Base-by-base conservation (phyloP, 2,888 invertebrate species). In the Polyommatus icarus region DNA sequence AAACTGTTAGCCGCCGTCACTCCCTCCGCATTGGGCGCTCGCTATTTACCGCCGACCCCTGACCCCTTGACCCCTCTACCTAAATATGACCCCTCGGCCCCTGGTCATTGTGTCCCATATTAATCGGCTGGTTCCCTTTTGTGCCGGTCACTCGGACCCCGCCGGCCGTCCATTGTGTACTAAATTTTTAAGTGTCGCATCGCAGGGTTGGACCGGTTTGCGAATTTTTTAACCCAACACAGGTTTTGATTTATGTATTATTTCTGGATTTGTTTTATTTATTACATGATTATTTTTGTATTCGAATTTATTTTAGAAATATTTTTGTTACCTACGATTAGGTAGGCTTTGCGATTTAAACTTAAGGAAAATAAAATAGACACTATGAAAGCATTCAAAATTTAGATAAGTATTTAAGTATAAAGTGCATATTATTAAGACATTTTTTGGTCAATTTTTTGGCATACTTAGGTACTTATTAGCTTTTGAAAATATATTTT, bases 21-120 rank as follows among this genome's bases (percentile, higher is more conserved):
- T 92, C 93, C 93, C 92, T 86, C 83, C 78, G 80, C 81, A 83
- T 85, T 82, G 82, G 81, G 83, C 84, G 82, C 87, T 86, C 85
- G 84, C 90, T 92, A 93, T 93, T 93, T 92, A 93, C 92, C 89
- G 85, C 85, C 87, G 87, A 90, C 92, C 90, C 89, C 85, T 87
- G 92, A 91, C 92, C 92, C 93, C 91, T 86, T 93, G 87, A 93
- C 91, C 93, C 89, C 79, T 89, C 87, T 92, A 90, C 93, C 93
- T 91, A 94, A 94, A 93, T 93, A 92, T 94, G 92, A 94, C 93
- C 93, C 89, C 83, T 88, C 85, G 87, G 89, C 87, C 89, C 86
- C 84, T 84, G 88, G 88, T 86, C 89, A 91, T 94, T 94, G 93
- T 94, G 87, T 82, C 85, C 82, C 83, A 89, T 89, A 93, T 92